Percentiles rank a stretch among this genome's conserved stretches.
Evolutionary conservation across 30 jellyfish, hydroid and myxozoan genomes (phyloP).

Genomic region (Hydra vulgaris): DNA sequence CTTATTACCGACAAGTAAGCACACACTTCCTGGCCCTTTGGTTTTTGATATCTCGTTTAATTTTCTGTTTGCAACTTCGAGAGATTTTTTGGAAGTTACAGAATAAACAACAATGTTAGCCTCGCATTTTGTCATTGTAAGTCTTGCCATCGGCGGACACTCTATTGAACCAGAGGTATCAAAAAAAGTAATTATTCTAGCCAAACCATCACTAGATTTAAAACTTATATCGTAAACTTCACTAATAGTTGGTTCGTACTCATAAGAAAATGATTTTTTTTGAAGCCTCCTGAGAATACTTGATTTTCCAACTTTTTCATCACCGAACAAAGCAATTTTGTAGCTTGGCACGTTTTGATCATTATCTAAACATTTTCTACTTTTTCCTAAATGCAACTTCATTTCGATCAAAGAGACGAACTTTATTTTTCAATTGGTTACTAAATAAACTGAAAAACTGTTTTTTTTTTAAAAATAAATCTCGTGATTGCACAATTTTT

Average conservation of each 20-base stretch:
- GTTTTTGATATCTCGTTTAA: constrained; percentile 1
- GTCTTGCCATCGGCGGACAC: constrained; percentile 22
- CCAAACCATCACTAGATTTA: background rate
- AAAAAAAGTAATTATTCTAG: background rate
- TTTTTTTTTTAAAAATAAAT: no score
- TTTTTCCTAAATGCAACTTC: background rate
- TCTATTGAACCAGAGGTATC: constrained; percentile 36
- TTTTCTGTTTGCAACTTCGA: constrained; percentile 12
- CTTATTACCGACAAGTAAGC: constrained; percentile 32
- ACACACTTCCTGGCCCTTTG: constrained; percentile 11
- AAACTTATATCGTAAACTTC: constrained; percentile 20
- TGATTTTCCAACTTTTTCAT: constrained; percentile 22
- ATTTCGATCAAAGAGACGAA: no score
- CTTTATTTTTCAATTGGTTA: no score
- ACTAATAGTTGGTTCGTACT: constrained; percentile 17
- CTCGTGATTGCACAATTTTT: no score
- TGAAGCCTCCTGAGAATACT: constrained; percentile 15
- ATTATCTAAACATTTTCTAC: background rate
- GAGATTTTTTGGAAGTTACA: constrained; percentile 14
- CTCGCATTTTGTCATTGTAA: constrained; percentile 30
- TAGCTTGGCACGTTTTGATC: background rate
- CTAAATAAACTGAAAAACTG: no score
- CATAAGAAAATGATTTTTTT: constrained; percentile 7
- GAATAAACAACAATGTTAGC: constrained; percentile 27
- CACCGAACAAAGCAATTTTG: constrained; percentile 18